These are phyloP conservation scores for Phyllotis vaccarum DNA, from an alignment of 2,797 vertebrate genomes.

Conservation along the genomic window DNA sequence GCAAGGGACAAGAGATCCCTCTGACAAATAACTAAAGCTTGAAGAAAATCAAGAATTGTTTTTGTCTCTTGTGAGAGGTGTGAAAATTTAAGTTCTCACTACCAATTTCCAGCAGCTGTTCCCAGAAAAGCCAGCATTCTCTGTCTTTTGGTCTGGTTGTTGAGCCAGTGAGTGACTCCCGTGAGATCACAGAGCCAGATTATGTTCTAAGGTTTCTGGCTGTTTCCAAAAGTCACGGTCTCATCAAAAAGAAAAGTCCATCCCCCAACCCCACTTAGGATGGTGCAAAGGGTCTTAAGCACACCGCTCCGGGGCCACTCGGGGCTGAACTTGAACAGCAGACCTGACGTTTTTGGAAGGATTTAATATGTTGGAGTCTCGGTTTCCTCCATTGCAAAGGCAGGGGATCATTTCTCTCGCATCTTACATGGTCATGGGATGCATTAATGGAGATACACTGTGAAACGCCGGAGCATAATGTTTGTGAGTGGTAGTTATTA, in stretches of 20 bases:
- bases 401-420: background rate
- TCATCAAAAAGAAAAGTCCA: background rate
- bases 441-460: background rate
- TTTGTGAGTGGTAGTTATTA: background rate
- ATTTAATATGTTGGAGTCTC: background rate
- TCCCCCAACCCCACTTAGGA: background rate
- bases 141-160: background rate
- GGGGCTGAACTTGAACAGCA: background rate
- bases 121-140: background rate
- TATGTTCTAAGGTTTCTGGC: background rate
- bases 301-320: background rate
- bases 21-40: background rate
- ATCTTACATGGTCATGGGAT: background rate
- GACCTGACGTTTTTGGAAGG: background rate
- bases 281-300: background rate
- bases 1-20: background rate
- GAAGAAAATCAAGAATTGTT: background rate
- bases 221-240: slow-evolving; percentile 13
- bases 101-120: background rate
- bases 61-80: background rate
- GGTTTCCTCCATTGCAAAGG: background rate
- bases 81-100: background rate
- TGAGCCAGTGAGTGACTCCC: background rate
- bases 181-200: background rate
- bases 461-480: background rate